Conservation (phyloP, 2,113 vertebrate species). For the Gymnarchus niloticus region DNA sequence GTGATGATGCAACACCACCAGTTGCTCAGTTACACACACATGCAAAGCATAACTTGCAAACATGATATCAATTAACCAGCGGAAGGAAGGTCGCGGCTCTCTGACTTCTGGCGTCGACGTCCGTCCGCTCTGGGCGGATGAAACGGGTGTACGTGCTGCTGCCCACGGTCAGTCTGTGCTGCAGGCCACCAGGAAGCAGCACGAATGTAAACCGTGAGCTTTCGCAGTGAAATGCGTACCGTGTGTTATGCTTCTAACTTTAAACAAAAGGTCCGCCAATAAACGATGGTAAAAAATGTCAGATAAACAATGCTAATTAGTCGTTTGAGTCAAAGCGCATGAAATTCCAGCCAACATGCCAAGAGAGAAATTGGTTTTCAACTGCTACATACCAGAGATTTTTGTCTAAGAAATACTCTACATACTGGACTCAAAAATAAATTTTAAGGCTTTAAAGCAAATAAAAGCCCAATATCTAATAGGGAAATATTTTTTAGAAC, state of each 20-base stretch:
- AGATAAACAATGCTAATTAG: constrained; percentile 38
- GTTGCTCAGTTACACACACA: neutral
- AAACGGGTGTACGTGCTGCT: neutral
- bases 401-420: too few species aligned
- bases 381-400: neutral
- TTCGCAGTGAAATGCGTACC: constrained; percentile 28
- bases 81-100: too few species aligned
- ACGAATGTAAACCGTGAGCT: constrained; percentile 26
- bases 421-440: too few species aligned
- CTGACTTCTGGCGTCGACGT: neutral
- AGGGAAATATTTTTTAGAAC: neutral
- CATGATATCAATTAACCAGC: neutral
- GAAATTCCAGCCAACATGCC: constrained; percentile 6
- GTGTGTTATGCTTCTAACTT: constrained; percentile 24
- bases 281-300: constrained; percentile 28
- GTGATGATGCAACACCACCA: neutral
- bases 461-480: neutral
- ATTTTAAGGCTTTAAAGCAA: too few species aligned
- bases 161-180: neutral
- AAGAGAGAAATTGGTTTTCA: neutral
- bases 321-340: constrained; percentile 15
- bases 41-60: neutral
- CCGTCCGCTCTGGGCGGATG: neutral
- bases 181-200: neutral
- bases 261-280: constrained; percentile 36